Conservation (phyloP, 2,888 invertebrate genomes). For the Stenotaenia linearis region DNA sequence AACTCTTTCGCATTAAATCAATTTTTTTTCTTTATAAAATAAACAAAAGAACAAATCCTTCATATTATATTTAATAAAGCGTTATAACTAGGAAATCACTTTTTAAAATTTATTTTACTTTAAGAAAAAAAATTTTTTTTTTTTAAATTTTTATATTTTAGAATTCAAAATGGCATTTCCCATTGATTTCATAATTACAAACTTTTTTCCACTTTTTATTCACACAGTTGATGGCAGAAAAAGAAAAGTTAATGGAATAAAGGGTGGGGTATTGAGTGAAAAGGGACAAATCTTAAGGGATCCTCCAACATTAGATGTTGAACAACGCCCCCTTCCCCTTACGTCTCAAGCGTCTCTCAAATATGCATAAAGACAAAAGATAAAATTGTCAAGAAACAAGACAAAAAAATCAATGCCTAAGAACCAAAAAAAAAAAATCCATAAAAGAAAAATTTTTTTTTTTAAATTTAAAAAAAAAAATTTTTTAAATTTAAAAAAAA, state of each 20-base stretch:
- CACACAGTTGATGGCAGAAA: background rate
- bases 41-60: too few relatives aligned
- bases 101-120: too few relatives aligned
- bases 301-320: background rate
- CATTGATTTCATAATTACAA: background rate
- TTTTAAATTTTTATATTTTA: too few relatives aligned
- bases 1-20: too few relatives aligned
- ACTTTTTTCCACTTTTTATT: background rate
- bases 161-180: background rate
- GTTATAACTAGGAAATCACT: too few relatives aligned
- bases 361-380: slow-evolving; percentile 19
- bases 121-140: too few relatives aligned
- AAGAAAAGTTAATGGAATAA: slow-evolving; percentile 8
- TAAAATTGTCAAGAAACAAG: slow-evolving; percentile 15
- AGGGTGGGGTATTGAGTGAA: slow-evolving; percentile 6
- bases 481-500: background rate
- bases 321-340: background rate
- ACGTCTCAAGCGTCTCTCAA: slow-evolving; percentile 9
- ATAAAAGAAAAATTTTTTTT: background rate
- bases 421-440: background rate
- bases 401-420: background rate
- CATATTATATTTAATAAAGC: too few relatives aligned
- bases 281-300: slow-evolving; percentile 10
- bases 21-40: too few relatives aligned
- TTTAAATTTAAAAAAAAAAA: background rate